These are phyloP conservation scores for Sciurus niger DNA, from an alignment of 2,113 vertebrate species.

Conservation along the genomic window DNA sequence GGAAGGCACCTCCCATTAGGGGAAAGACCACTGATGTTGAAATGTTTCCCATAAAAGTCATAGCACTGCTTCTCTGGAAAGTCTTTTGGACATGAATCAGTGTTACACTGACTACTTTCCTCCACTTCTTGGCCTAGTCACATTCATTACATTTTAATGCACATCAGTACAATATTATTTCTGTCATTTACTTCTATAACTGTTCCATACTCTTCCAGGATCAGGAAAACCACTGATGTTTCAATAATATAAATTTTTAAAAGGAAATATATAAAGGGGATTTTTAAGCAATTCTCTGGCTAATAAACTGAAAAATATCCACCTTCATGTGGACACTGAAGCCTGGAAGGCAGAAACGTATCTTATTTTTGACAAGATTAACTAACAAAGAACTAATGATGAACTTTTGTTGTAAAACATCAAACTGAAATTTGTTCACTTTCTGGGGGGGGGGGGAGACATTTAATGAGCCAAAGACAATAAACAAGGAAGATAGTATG, in stretches of 20 bases:
- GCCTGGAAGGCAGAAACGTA: neutral
- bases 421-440: neutral
- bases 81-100: too few relatives aligned
- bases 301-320: neutral
- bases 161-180: too few relatives aligned
- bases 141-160: too few relatives aligned
- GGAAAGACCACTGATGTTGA: too few relatives aligned
- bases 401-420: constrained; percentile 12
- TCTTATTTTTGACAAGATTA: neutral
- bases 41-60: too few relatives aligned
- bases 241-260: neutral
- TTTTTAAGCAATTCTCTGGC: neutral
- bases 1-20: too few relatives aligned
- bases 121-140: too few relatives aligned
- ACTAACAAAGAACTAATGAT: constrained; percentile 26
- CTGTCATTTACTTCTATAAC: too few relatives aligned
- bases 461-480: neutral
- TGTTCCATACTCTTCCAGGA: too few relatives aligned
- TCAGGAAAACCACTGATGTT: constrained; percentile 1
- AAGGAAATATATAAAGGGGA: neutral
- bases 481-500: neutral
- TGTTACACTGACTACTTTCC: too few relatives aligned
- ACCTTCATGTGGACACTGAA: neutral
- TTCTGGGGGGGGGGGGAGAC: neutral
- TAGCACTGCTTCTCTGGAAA: too few relatives aligned